Evolutionary conservation across 2,888 invertebrate genomes (phyloP).

Genomic region (Tetragonisca angustula): DNA sequence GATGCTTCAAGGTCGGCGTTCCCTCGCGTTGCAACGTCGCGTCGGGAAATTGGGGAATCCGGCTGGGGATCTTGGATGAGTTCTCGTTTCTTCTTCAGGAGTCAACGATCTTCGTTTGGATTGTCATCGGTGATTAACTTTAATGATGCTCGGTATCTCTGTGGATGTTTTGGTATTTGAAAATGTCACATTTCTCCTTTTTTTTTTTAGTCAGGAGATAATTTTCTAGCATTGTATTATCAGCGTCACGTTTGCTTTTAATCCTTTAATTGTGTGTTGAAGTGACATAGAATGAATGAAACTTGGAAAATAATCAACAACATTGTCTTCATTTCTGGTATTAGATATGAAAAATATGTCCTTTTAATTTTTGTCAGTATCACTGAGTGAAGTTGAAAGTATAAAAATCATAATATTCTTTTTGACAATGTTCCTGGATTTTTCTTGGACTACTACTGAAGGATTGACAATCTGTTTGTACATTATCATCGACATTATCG

Average conservation of each 20-base stretch:
- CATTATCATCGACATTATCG: no score
- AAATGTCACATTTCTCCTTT: neutral
- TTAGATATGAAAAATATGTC: no score
- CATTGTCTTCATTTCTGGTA: no score
- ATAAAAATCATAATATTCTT: no score
- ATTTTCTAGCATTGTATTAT: neutral
- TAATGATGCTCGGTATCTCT: no score
- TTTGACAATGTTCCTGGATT: no score
- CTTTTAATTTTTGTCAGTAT: no score
- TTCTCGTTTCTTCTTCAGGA: neutral
- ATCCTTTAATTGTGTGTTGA: neutral
- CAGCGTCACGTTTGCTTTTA: neutral
- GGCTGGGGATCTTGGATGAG: neutral
- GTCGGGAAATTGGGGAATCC: neutral
- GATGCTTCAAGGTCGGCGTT: constrained; percentile 16
- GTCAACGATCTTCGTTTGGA: neutral
- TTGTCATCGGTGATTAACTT: neutral
- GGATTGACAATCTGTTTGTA: no score
- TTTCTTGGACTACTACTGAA: no score
- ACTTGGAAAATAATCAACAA: no score
- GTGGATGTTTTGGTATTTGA: neutral
- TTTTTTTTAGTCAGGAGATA: neutral
- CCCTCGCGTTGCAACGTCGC: neutral
- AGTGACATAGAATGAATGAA: no score
- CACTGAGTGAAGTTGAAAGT: no score